Base-by-base conservation (phyloP, 2,888 invertebrate genomes). In the Hydriomena furcata region DNA sequence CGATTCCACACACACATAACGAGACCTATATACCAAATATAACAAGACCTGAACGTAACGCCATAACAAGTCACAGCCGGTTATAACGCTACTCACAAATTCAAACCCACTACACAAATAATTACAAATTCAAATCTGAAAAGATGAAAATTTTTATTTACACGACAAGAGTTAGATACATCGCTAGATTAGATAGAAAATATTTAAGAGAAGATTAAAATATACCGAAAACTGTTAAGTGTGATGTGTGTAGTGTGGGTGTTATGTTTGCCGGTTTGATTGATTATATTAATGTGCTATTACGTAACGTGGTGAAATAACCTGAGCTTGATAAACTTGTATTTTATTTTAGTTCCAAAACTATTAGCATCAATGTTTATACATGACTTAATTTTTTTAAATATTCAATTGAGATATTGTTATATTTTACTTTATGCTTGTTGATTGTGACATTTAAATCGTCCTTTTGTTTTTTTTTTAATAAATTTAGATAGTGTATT, bases 131-230 rank as follows among this genome's bases (percentile, higher is more conserved):
- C 63, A 84, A 82, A 81, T 88, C 89, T 89, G 89, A 82, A 87
- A 90, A 86, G 83, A 82, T 79, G 79, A 84, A 81, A n/a, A 89
- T 77, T 74, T 84, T 88, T 89, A 89, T 89, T 87, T 89, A 89
- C 88, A 90, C 82, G 76, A 80, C 82, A 83, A 84, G 81, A 85
- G 77, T 87, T 84, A 84, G 79, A 78, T 84, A 86, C 81, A 80
- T 78, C 64, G 78, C 87, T 87, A 88, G 79, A 74, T 88, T 86
- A 89, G 87, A 89, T 79, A 88, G 87, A 84, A 88, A 90, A 88
- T 88, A 85, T 85, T 84, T 81, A 87, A 82, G 85, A 87, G 83
- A 86, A 88, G 86, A 83, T 78, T 77, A 82, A 79, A 86, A 76
- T 82, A 71, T 76, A 76, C 69, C 69, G 76, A 80, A 78, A 78